Evolutionary conservation across 1,140 invertebrate species (phyloP), one percentile per base, ranked within the genome.

Genomic region (Drosophila mayri): DNA sequence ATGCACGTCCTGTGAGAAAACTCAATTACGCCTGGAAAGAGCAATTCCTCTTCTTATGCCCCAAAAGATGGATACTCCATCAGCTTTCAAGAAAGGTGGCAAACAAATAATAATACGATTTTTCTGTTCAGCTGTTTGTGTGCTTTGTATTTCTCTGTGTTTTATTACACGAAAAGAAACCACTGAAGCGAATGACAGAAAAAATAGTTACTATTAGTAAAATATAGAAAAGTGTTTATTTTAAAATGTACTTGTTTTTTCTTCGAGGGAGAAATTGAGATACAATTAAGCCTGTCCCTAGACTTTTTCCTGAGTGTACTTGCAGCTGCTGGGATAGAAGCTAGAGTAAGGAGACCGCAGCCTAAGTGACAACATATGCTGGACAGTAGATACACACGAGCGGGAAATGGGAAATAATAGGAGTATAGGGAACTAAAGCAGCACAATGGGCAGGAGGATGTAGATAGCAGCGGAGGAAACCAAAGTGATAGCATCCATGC

Each of bases 281-380:
- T 35, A 2, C 28, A 4, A 20, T 28, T 38, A 7, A 12, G 0
- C 3, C 1, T 12, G 12, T 18, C 1, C 25, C 10, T 12, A 22
- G 5, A 7, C 1, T 9, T 28, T 52, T 49, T 47, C 30, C n/a
- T 12, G 14, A 71, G 54, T 71, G 50, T 40, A 35, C 20, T 22
- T 71, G 20, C 68, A 71, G 54, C 50, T 70, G 57, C 44, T 75
- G 32, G 30, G 28, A 54, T 40, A n/a, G 32, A 61, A 72, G 22
- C 37, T 35, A 40, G 12, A 16, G 41, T 14, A 25, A 28, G 37
- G 12, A 59, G 50, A 57, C 65, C 74, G 16, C 74, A 77, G 43
- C 46, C 41, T 74, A 54, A 76, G 75, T 66, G 50, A 59, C 52
- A 87, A 74, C 84, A 83, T 82, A 68, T 79, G 79, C 65, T 60